Percentiles rank a stretch among this genome's conserved stretches.
phyloP scores from a whole-genome alignment of 2,888 invertebrate species.

The Amiota communis region DNA sequence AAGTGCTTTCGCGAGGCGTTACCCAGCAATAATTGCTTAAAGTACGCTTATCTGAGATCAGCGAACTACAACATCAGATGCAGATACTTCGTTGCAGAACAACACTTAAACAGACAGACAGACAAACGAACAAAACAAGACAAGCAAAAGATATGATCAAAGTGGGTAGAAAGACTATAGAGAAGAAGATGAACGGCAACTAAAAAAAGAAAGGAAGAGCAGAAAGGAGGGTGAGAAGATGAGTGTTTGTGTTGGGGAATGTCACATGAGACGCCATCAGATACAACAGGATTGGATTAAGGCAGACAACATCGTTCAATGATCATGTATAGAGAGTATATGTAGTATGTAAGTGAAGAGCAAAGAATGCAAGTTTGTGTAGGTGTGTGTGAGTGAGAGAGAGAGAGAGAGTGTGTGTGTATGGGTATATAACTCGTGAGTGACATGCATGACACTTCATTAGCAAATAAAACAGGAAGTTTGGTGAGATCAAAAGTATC shows the following conservation, averaged over 20 bases:
- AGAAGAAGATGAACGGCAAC: background rate
- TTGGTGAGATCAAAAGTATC: slow-evolving; percentile 3
- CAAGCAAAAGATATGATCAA: background rate
- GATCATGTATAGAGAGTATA: background rate
- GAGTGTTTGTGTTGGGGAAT: background rate
- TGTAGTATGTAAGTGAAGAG: background rate
- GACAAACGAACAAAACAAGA: background rate
- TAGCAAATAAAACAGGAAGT: slow-evolving; percentile 40
- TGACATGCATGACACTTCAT: slow-evolving; percentile 50
- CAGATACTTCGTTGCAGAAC: background rate
- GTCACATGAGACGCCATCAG: slow-evolving; percentile 25
- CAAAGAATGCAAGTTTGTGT: background rate
- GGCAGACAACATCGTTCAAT: background rate
- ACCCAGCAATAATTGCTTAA: slow-evolving; percentile 45
- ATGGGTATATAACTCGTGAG: slow-evolving; percentile 41
- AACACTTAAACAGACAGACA: background rate
- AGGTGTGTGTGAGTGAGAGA: background rate
- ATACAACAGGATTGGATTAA: slow-evolving; percentile 6
- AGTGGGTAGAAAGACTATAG: background rate
- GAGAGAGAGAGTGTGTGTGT: slow-evolving; percentile 11
- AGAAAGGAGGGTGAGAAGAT: background rate
- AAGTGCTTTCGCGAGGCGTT: slow-evolving; percentile 38
- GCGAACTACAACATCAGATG: background rate
- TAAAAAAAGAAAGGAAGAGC: background rate
- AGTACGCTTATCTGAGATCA: slow-evolving; percentile 28